A percentile compares a stretch with the other conserved stretches of the same genome.
phyloP scores from a whole-genome alignment of 2,888 invertebrate genomes.

The Capitulum mitella region DNA sequence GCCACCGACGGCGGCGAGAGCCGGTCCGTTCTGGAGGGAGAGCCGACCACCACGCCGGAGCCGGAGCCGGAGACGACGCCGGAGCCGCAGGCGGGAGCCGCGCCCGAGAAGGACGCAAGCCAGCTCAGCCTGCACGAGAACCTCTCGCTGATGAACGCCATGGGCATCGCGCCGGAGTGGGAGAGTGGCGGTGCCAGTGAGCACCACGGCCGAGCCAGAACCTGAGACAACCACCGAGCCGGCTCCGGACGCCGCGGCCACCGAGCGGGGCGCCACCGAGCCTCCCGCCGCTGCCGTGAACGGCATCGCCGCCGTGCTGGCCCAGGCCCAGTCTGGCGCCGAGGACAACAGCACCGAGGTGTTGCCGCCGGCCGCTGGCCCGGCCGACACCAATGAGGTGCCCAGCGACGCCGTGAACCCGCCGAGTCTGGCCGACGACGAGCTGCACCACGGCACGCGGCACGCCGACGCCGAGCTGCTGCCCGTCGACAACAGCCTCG shows the following conservation, averaged over 20 bases:
- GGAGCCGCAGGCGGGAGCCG: neutral
- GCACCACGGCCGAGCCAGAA: neutral
- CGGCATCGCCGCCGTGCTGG: too few species aligned
- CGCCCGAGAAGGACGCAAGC: neutral
- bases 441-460: neutral
- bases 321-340: too few species aligned
- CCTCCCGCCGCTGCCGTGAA: too few species aligned
- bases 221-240: neutral
- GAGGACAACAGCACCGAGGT: too few species aligned
- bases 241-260: neutral
- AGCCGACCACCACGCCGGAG: neutral
- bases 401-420: neutral
- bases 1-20: neutral
- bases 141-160: neutral
- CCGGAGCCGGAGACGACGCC: neutral
- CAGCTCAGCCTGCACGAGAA: constrained; percentile 15
- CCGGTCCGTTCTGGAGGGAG: too few species aligned
- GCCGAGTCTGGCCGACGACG: neutral
- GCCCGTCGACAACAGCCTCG: neutral
- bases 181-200: neutral
- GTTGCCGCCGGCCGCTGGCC: neutral
- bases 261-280: too few species aligned
- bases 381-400: neutral
- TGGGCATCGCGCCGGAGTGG: constrained; percentile 7
- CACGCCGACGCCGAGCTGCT: neutral